Evolutionary conservation across 2,888 invertebrate species (phyloP), one percentile per base, ranked within the genome.

Genomic region (Melanchra persicariae): DNA sequence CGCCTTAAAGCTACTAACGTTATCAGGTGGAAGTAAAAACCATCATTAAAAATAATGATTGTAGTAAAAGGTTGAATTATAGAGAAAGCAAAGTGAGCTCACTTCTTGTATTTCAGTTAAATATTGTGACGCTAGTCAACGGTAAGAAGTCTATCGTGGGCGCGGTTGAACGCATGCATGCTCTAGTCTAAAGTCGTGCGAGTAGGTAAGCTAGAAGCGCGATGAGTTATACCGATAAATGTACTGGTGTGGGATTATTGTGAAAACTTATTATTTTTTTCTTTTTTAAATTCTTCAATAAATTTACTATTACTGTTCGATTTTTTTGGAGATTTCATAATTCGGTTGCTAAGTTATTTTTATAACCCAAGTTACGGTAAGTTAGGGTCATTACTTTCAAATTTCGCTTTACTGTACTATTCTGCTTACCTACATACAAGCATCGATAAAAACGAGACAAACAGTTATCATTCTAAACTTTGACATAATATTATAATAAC

Each of bases 41-140:
- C 0, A 24, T 22, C 3, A 1, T 37, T 26, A 10, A 22, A 24
- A 45, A 43, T 47, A 30, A 17, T 57, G 1, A 12, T 45, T 37
- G 9, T 26, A n/a, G 10, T n/a, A 9, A 37, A 34, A n/a, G 15
- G 2, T 43, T 34, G 12, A 51, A 43, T 61, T 22, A 57, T 12
- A 57, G 19, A 17, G 26, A 9, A 30, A 76, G 24, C 17, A 26
- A 37, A 75, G 22, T 43, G 51, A 30, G 26, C 45, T n/a, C 30
- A 24, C 19, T 47, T 19, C 5, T 76, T 40, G 10, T 30, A 34
- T 12, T 47, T 45, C 1, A 26, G 8, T 75, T 26, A 30, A 19
- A 26, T n/a, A 49, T 47, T 9, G 22, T 15, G 34, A n/a, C 10
- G 34, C 12, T 37, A 15, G 55, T 17, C 55, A 15, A 8, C 15